Percentiles rank a stretch among this genome's conserved stretches.
Conservation (phyloP, 2,888 invertebrate genomes). For the Dexiosoma caninum region DNA sequence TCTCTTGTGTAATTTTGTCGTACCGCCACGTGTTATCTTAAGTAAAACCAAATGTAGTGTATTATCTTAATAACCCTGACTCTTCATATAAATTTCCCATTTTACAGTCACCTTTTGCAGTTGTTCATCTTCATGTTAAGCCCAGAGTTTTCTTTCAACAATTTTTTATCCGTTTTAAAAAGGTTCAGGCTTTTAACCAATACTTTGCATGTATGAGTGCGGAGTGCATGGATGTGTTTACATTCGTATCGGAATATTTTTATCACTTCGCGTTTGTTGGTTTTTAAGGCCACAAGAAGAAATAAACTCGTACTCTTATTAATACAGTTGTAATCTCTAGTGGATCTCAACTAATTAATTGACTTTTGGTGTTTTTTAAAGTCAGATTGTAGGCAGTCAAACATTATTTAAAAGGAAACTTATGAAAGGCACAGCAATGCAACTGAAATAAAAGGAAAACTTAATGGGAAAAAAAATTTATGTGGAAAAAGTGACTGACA, state of each 20-base stretch:
- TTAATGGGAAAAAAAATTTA: not conserved
- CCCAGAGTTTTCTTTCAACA: constrained; percentile 12
- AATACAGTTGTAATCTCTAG: constrained; percentile 76
- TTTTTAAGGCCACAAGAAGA: not conserved
- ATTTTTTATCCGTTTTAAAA: constrained; percentile 6
- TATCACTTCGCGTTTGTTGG: constrained; percentile 28
- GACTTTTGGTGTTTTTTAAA: constrained; percentile 76
- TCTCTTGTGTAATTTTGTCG: not conserved
- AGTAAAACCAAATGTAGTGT: constrained; percentile 69
- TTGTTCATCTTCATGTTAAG: not conserved
- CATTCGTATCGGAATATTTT: not conserved
- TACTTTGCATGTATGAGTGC: not conserved
- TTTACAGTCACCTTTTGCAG: constrained; percentile 54
- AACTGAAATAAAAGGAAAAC: not conserved
- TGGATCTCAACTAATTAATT: constrained; percentile 78
- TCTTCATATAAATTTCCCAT: constrained; percentile 57
- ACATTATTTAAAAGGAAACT: constrained; percentile 48
- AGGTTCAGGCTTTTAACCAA: constrained; percentile 10
- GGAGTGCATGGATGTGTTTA: not conserved
- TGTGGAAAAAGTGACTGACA: not conserved
- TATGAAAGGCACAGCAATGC: not conserved
- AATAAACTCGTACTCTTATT: constrained; percentile 65
- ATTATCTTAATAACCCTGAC: constrained; percentile 60
- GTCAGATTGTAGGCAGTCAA: constrained; percentile 53
- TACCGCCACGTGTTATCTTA: constrained; percentile 72